Conservation (phyloP, 1,140 invertebrate genomes). For the Mesaphorura yosii region DNA sequence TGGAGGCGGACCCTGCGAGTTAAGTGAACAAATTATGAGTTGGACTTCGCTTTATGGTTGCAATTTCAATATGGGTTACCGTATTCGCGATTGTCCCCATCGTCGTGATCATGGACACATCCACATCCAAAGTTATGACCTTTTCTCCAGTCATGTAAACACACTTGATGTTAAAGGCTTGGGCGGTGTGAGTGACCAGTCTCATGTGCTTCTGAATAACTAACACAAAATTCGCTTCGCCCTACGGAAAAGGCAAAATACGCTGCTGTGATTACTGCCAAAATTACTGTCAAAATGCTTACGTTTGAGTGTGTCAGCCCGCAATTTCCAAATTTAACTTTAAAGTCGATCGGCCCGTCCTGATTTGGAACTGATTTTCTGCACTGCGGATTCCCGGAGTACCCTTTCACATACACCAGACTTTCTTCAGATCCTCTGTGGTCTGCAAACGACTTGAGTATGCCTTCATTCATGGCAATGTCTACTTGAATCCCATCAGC, state of each 20-base stretch:
- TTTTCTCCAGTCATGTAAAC: conserved; percentile 87
- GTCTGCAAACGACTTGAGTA: too few relatives aligned
- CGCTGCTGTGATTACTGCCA: too few relatives aligned
- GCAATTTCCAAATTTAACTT: conserved; percentile 81
- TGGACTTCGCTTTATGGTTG: too few relatives aligned
- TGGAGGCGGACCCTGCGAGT: conserved; percentile 84
- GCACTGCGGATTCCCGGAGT: conserved; percentile 83
- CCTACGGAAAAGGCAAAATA: conserved; percentile 42
- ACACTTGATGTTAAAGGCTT: conserved; percentile 89
- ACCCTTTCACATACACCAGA: conserved; percentile 86
- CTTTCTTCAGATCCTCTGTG: too few relatives aligned
- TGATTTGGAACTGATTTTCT: conserved; percentile 62
- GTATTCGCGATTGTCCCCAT: conserved; percentile 87
- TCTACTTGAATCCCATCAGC: conserved; percentile 86
- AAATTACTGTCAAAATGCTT: too few relatives aligned
- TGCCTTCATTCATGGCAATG: conserved; percentile 67
- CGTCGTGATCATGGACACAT: conserved; percentile 88
- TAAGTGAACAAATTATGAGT: too few relatives aligned
- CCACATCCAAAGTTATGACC: conserved; percentile 82
- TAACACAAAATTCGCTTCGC: conserved; percentile 78
- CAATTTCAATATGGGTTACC: too few relatives aligned
- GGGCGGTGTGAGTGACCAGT: conserved; percentile 80
- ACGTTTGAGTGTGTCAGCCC: conserved; percentile 82
- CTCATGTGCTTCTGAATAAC: conserved; percentile 92
- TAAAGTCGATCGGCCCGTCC: conserved; percentile 67